Evolutionary conservation across 2,888 invertebrate genomes (phyloP).

Genomic region (Podabrus alpinus): DNA sequence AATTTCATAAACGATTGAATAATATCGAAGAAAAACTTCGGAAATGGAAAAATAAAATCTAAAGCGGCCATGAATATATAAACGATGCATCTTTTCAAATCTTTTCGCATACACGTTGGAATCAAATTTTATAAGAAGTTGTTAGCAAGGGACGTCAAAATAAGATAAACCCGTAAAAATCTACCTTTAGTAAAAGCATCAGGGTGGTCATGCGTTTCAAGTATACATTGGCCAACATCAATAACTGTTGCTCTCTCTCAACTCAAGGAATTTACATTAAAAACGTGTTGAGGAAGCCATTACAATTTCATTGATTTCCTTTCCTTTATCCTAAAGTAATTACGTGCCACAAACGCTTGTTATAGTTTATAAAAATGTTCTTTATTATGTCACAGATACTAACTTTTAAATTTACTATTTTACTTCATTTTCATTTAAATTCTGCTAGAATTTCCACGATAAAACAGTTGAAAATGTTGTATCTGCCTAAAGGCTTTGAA

Average conservation of each 20-base stretch:
- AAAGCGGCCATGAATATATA: neutral
- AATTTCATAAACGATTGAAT: neutral
- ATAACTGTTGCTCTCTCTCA: neutral
- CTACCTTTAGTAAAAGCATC: neutral
- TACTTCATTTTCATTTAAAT: neutral
- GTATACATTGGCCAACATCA: constrained; percentile 4
- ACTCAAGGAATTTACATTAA: constrained; percentile 5
- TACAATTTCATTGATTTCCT: constrained; percentile 3
- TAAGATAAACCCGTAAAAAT: neutral
- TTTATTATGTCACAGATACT: neutral
- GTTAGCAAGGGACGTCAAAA: neutral
- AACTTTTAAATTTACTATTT: neutral
- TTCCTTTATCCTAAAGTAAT: neutral
- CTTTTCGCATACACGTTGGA: neutral
- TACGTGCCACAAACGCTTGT: neutral
- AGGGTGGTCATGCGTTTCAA: neutral
- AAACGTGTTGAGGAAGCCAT: constrained; percentile 9
- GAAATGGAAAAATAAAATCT: neutral
- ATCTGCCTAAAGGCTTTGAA: no score
- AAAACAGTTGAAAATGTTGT: neutral
- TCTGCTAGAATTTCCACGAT: neutral
- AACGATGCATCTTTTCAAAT: neutral
- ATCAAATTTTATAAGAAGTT: neutral
- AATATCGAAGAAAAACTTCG: neutral
- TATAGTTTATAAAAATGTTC: neutral